Evolutionary conservation across 2,888 invertebrate genomes (phyloP), one percentile per base, ranked within the genome.

Genomic region (Ypsolopha scabrella): DNA sequence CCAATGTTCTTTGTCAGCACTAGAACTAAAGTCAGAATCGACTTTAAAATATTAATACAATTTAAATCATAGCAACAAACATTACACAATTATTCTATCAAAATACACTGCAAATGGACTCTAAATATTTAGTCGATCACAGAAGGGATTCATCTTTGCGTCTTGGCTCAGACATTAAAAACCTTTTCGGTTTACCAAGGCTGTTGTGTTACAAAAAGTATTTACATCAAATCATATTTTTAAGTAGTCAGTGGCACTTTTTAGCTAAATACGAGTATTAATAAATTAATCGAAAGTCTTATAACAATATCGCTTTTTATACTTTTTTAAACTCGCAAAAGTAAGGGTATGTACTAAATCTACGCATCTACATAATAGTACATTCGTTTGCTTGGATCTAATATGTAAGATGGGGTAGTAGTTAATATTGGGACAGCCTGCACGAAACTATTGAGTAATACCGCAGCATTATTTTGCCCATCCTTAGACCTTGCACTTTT

Each of bases 341-440:
- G n/a, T n/a, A n/a, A n/a, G n/a, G n/a, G n/a, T n/a, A n/a, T n/a
- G 6, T 38, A 52, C 39, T 47, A 43, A 34, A 48, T 33, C 68
- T 65, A 64, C 14, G 64, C 60, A 57, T 86, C 86, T 13, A 85
- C 81, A 55, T 83, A 87, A 59, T 82, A 87, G 62, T 87, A 87
- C 79, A 81, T 81, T 57, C 87, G 69, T 68, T 87, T 85, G 56
- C 87, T 85, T 35, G 87, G 87, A 59, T 87, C 86, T 62, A 83
- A 62, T 57, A 87, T 87, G 52, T 73, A 87, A 1, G 65, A 65
- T 10, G 80, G 77, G 0, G 80, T 78, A 1, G 77, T 80, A 0
- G 83, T 79, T 9, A 83, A 58, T 52, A 78, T 64, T 2, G 85
- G 80, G 6, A 71, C 73, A 10, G 76, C 80, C 59, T 77, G 75